phyloP scores from a whole-genome alignment of 2,888 invertebrate genomes.

The Dascillus cervinus region DNA sequence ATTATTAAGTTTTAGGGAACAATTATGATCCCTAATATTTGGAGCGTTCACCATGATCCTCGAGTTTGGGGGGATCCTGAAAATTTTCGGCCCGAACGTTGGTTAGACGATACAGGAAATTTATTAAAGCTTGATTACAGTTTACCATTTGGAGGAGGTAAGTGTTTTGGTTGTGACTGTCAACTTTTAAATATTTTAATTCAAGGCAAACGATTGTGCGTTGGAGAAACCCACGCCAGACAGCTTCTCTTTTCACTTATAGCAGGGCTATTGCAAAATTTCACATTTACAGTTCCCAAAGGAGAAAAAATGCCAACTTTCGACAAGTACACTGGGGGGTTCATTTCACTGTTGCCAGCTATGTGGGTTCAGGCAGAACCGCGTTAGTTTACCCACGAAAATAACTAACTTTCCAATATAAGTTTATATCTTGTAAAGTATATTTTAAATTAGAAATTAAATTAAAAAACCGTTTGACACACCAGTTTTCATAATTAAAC shows the following conservation, averaged over 20 bases:
- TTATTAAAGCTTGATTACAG: constrained; percentile 52
- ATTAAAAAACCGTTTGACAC: too few species aligned
- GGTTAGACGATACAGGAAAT: constrained; percentile 48
- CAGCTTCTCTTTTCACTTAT: constrained; percentile 57
- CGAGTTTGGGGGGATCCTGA: constrained; percentile 58
- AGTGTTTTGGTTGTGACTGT: constrained; percentile 10
- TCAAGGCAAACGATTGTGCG: constrained; percentile 58
- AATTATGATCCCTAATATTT: constrained; percentile 37
- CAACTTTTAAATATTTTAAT: background rate
- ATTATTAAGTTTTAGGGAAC: constrained; percentile 15
- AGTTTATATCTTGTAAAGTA: too few species aligned
- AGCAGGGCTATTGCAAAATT: constrained; percentile 56
- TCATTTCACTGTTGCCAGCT: background rate
- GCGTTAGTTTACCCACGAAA: too few species aligned
- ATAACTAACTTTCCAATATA: too few species aligned
- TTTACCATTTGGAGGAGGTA: constrained; percentile 61
- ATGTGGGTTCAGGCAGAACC: background rate
- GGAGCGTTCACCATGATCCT: constrained; percentile 47
- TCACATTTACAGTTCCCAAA: constrained; percentile 28
- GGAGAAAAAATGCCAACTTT: background rate
- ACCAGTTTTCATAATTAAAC: too few species aligned
- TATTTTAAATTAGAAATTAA: too few species aligned
- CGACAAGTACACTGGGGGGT: background rate
- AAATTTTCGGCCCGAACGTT: constrained; percentile 59
- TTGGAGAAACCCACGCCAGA: constrained; percentile 64